Evolutionary conservation across 2,797 vertebrate genomes (phyloP), one percentile per base, ranked within the genome.

Genomic region (Chromobotia macracanthus): DNA sequence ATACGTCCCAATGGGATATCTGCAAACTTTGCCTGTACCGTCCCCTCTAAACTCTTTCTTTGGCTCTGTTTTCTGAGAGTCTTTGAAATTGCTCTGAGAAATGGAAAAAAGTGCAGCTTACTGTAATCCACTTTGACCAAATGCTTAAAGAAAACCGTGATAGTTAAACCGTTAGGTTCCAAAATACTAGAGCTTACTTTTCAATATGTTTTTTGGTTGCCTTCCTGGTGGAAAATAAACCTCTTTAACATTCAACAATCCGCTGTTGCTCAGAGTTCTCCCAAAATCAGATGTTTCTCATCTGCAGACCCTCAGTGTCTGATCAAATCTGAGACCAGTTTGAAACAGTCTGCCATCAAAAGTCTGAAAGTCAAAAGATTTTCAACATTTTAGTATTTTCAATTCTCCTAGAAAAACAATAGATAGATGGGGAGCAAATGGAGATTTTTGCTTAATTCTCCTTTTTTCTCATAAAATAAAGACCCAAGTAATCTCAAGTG

Each of bases 1-100:
- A 75, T 38, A 28, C 21, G n/a, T 50, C 55, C 79, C 78, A 0
- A 13, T 6, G 65, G 72, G 66, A 67, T 61, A 51, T 67, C 46
- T 25, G 35, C 50, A 71, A 69, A 63, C 55, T 44, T 23, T n/a
- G 4, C 41, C 50, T n/a, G 41, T 72, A 38, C 13, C 67, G 38
- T 41, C 56, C 60, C 31, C 55, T 63, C 35, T 64, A 76, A 76
- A 76, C 18, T 48, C 46, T 79, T 65, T 72, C 28, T 79, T 31
- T 61, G 8, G 31, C 46, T 63, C 68, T 28, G 13, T 38, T 66
- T 53, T 46, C 19, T 53, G 18, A 64, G 38, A 72, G 50, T 44
- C 74, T 66, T 66, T 67, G 50, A 56, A 75, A 76, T 2, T 25
- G 51, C 18, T 12, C 13, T 10, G 21, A 55, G 38, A 76, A 58